These are phyloP conservation scores for Cryptotis parvus DNA, from an alignment of 2,113 vertebrate species.

Conservation along the genomic window DNA sequence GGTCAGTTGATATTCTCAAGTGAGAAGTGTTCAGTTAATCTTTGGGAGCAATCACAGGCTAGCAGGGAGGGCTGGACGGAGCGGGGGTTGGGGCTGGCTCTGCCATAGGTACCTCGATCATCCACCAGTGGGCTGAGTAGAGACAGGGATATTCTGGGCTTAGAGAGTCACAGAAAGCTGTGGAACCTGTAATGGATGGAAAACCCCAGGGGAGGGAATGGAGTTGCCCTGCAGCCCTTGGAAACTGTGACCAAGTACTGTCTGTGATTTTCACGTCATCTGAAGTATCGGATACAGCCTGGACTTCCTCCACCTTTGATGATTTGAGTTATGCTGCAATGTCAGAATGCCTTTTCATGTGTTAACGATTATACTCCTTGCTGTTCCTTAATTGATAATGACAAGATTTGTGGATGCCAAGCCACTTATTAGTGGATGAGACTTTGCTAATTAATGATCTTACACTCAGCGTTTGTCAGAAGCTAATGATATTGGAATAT, in stretches of 20 bases:
- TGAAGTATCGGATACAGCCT: not conserved
- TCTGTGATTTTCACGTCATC: not conserved
- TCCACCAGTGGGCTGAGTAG: not conserved
- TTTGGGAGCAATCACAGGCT: not conserved
- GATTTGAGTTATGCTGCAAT: not conserved
- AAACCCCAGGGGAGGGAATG: not conserved
- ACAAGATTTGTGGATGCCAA: not conserved
- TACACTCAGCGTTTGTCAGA: not conserved
- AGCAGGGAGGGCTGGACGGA: not conserved
- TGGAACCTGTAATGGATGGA: not conserved
- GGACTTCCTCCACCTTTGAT: constrained; percentile 5
- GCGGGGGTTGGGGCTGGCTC: not conserved
- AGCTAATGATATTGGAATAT: not conserved
- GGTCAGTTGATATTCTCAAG: not conserved
- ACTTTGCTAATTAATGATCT: constrained; percentile 52
- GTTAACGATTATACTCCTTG: not conserved
- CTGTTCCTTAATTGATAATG: constrained; percentile 20
- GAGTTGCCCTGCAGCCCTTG: not conserved
- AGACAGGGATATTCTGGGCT: not conserved
- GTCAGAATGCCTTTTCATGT: not conserved
- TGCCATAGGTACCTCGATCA: not conserved
- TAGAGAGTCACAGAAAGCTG: not conserved
- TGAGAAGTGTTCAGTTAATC: not conserved
- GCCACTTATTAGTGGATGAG: constrained; percentile 55
- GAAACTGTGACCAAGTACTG: not conserved